phyloP scores from a whole-genome alignment of 2,888 invertebrate species.

The Andrena haemorrhoa region DNA sequence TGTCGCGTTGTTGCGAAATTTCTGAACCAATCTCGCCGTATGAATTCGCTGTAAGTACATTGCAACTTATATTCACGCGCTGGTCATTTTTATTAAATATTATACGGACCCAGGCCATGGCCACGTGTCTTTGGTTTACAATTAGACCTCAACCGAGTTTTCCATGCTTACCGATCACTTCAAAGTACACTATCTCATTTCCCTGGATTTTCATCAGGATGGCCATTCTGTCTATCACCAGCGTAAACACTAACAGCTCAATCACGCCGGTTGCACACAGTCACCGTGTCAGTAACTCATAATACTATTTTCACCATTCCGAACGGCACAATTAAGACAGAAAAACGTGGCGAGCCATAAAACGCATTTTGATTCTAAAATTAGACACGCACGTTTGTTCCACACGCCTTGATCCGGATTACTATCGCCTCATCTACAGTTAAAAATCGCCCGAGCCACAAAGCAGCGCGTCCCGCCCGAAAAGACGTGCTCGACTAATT shows the following conservation, averaged over 20 bases:
- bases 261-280: not conserved
- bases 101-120: not conserved
- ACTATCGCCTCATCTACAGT: not conserved
- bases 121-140: not conserved
- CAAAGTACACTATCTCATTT: conserved; percentile 72
- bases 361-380: conserved; percentile 6
- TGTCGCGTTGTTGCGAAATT: not conserved
- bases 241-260: not conserved
- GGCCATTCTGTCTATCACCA: conserved; percentile 60
- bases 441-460: not conserved
- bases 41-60: not conserved
- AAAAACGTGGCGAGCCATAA: conserved; percentile 4
- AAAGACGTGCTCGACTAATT: not conserved
- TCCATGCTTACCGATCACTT: conserved; percentile 62
- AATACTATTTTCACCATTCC: not conserved
- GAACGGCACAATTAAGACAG: not conserved
- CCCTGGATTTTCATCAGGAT: conserved; percentile 77
- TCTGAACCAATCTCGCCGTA: no score
- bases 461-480: not conserved
- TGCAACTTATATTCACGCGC: not conserved
- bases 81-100: not conserved
- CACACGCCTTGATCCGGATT: conserved; percentile 4
- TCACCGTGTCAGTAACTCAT: not conserved
- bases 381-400: not conserved
- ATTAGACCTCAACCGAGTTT: not conserved